A percentile compares a stretch with the other conserved stretches of the same genome.
Conservation (phyloP, 2,888 invertebrate genomes). For the Frankliniella fusca region DNA sequence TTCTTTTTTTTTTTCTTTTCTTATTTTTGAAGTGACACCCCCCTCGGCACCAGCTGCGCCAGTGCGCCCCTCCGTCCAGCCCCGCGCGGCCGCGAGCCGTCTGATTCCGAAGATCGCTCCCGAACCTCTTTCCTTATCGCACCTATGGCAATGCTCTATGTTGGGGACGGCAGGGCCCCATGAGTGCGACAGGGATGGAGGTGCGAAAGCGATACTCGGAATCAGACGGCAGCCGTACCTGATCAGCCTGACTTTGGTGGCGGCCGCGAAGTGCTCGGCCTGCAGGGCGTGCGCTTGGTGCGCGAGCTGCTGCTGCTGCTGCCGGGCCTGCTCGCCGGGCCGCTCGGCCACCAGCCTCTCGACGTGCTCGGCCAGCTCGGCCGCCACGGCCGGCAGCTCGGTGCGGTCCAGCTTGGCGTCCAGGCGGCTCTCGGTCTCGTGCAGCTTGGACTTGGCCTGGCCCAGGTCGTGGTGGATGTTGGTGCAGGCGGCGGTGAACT, state of each 20-base stretch:
- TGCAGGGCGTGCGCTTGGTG: background rate
- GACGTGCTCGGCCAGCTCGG: slow-evolving; percentile 16
- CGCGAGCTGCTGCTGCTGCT: background rate
- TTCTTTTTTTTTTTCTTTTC: too few species aligned
- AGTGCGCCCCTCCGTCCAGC: background rate
- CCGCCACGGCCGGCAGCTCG: slow-evolving; percentile 7
- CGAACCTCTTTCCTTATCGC: too few species aligned
- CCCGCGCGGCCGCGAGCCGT: background rate
- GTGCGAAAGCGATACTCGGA: too few species aligned
- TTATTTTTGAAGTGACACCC: too few species aligned
- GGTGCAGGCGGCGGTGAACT: slow-evolving; percentile 61
- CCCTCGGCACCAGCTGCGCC: too few species aligned
- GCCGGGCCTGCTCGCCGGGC: background rate
- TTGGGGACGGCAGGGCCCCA: too few species aligned
- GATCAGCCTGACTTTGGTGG: slow-evolving; percentile 11
- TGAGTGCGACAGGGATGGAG: too few species aligned
- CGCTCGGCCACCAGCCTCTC: background rate
- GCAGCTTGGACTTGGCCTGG: slow-evolving; percentile 6
- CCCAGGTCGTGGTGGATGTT: slow-evolving; percentile 49
- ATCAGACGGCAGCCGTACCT: too few species aligned
- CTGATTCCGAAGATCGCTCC: too few species aligned
- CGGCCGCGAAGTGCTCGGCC: slow-evolving; percentile 13
- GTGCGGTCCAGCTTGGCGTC: slow-evolving; percentile 1
- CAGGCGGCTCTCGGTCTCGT: background rate
- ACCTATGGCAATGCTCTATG: too few species aligned